A percentile compares a stretch with the other conserved stretches of the same genome.
These are phyloP conservation scores for Platycheirus rosarum DNA, from an alignment of 2,888 invertebrate genomes.

Conservation along the genomic window DNA sequence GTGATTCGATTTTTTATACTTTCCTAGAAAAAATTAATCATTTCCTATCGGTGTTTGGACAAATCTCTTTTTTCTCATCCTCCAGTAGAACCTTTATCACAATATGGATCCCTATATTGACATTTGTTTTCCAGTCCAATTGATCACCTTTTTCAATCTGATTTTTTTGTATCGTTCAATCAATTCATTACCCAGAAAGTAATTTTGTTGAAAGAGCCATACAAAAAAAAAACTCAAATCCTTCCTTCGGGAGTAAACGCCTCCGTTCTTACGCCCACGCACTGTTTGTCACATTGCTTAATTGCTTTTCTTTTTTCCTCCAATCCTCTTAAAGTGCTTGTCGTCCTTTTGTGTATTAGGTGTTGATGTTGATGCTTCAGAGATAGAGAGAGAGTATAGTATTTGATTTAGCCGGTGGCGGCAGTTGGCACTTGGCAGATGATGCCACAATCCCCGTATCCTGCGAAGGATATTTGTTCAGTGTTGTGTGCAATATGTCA, in stretches of 20 bases:
- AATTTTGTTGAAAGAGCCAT: neutral
- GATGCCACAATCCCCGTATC: conserved; percentile 62
- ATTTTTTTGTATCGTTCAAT: too few species aligned
- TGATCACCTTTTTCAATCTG: too few species aligned
- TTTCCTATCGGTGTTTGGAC: too few species aligned
- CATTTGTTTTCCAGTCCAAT: too few species aligned
- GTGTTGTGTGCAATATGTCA: conserved; percentile 64
- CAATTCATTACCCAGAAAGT: neutral
- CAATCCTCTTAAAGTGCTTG: conserved; percentile 32
- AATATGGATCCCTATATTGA: too few species aligned
- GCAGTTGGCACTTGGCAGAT: conserved; percentile 14
- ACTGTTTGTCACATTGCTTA: conserved; percentile 36
- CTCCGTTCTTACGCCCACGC: conserved; percentile 12
- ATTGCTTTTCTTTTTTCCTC: conserved; percentile 24
- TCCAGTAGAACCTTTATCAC: too few species aligned
- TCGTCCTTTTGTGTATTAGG: conserved; percentile 8
- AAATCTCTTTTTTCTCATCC: too few species aligned
- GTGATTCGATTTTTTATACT: too few species aligned
- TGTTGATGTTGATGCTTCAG: conserved; percentile 68
- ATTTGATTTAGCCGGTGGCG: conserved; percentile 53
- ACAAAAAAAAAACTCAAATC: conserved; percentile 3
- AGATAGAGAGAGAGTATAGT: too few species aligned
- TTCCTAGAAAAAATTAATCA: too few species aligned
- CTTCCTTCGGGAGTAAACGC: neutral
- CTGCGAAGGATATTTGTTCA: conserved; percentile 71